Conservation (phyloP, 2,797 vertebrate species). For the Notoglanidium macrostoma region DNA sequence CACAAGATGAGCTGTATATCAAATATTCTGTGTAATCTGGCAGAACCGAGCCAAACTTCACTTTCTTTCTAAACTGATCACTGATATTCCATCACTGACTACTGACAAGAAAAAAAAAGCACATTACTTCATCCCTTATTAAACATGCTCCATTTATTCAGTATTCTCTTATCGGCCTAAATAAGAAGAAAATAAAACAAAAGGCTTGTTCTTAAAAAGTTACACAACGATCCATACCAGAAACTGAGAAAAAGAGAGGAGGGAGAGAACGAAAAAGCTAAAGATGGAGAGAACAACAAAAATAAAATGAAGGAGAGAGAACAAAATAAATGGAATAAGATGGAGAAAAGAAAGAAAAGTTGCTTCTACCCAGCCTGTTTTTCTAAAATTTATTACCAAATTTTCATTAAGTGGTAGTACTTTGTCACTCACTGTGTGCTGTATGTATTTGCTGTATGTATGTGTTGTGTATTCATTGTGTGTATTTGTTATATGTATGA, state of each 20-base stretch:
- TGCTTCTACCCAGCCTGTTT: neutral
- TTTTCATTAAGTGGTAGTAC: neutral
- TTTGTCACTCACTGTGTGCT: neutral
- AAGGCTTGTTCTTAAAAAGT: neutral
- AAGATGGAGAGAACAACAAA: neutral
- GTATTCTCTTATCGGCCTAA: neutral
- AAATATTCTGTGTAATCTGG: conserved; percentile 74
- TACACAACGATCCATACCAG: neutral
- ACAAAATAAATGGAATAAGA: neutral
- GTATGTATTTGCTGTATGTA: neutral
- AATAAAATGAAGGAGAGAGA: neutral
- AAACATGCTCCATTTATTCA: conserved; percentile 31
- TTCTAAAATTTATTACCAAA: too few relatives aligned
- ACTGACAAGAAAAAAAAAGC: conserved; percentile 51
- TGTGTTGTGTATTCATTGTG: too few relatives aligned
- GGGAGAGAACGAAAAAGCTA: neutral
- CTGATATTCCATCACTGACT: conserved; percentile 58
- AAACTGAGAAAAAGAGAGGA: too few relatives aligned
- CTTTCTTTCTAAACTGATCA: conserved; percentile 58
- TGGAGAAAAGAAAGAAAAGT: neutral
- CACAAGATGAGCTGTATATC: conserved; percentile 63
- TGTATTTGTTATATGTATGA: too few relatives aligned
- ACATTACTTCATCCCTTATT: conserved; percentile 3
- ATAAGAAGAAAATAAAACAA: neutral
- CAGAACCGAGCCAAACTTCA: conserved; percentile 59